Conservation (phyloP, 2,797 vertebrate species). For the Scyliorhinus canicula region DNA sequence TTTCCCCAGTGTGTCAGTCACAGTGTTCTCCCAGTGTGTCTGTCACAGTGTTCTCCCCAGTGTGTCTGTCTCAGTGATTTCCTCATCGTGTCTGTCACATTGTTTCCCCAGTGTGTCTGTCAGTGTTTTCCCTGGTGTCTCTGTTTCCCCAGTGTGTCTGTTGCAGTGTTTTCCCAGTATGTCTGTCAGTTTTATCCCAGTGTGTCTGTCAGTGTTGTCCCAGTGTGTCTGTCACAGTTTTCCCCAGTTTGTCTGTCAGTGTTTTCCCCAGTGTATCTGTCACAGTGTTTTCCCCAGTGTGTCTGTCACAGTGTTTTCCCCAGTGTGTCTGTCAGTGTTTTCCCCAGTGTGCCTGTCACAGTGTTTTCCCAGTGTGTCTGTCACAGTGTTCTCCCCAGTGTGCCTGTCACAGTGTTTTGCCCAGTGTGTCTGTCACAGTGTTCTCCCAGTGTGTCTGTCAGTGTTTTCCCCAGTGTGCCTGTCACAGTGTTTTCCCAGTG, state of each 20-base stretch:
- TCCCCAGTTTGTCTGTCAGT: background rate
- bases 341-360: too few relatives aligned
- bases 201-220: background rate
- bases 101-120: too few relatives aligned
- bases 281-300: background rate
- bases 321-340: too few relatives aligned
- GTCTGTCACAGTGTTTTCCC: background rate
- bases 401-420: too few relatives aligned
- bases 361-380: background rate
- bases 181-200: background rate
- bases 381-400: background rate
- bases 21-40: background rate
- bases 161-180: background rate
- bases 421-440: too few relatives aligned
- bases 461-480: too few relatives aligned
- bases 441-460: too few relatives aligned
- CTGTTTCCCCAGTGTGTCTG: background rate
- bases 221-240: background rate
- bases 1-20: too few relatives aligned
- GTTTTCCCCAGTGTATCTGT: background rate
- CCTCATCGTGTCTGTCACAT: background rate
- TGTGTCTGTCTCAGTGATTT: background rate
- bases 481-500: too few relatives aligned
- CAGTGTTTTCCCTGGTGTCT: too few relatives aligned
- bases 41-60: background rate